Conservation (phyloP, 2,888 invertebrate species). For the Trissoscelio sp. region DNA sequence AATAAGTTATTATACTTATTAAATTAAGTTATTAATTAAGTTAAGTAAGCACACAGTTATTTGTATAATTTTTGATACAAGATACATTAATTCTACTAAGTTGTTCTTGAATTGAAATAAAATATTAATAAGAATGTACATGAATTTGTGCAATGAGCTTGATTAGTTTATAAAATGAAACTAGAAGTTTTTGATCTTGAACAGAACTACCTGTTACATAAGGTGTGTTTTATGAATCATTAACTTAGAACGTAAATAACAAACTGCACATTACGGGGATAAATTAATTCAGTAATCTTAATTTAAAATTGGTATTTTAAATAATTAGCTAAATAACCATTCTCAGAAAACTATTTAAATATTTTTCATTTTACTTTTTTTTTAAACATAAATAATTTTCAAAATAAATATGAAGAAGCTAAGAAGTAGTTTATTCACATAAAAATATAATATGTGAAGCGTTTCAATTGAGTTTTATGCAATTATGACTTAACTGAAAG, state of each 20-base stretch:
- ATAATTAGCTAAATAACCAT: not conserved
- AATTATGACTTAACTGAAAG: slow-evolving; percentile 39
- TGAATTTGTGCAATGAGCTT: not conserved
- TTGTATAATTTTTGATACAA: no score
- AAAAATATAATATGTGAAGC: no score
- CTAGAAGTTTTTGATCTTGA: slow-evolving; percentile 28
- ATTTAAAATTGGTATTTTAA: not conserved
- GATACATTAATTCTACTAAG: no score
- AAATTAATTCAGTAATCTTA: slow-evolving; percentile 9
- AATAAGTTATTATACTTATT: no score
- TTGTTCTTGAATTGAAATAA: no score
- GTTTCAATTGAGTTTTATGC: slow-evolving; percentile 14
- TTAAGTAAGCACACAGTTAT: no score
- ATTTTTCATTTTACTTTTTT: no score
- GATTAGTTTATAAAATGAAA: not conserved
- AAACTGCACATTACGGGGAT: not conserved
- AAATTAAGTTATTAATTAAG: no score
- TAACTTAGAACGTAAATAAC: slow-evolving; percentile 35
- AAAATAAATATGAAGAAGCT: no score
- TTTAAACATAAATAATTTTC: not conserved
- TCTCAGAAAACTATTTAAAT: not conserved
- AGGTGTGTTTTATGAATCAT: slow-evolving; percentile 28
- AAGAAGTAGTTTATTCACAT: no score
- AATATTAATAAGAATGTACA: not conserved
- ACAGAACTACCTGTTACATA: slow-evolving; percentile 42